Conservation (phyloP, 2,888 invertebrate species). For the Biston betularia region DNA sequence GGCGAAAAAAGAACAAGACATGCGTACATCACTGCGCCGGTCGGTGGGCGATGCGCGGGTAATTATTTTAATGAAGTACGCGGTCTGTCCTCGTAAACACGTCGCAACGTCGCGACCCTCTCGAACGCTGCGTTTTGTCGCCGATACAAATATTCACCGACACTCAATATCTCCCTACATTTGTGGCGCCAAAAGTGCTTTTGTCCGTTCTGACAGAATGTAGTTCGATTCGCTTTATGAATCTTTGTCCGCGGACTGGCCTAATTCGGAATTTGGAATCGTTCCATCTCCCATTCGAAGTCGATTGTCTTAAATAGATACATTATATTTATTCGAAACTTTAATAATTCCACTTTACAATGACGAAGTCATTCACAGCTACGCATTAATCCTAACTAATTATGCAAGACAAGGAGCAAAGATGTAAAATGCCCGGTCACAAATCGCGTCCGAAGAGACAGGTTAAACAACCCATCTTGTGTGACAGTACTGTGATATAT, state of each 20-base stretch:
- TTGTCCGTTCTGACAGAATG: conserved; percentile 40
- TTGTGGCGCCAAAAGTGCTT: conserved; percentile 40
- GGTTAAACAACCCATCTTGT: conserved; percentile 81
- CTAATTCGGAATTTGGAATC: conserved; percentile 45
- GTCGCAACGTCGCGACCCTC: conserved; percentile 62
- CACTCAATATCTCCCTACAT: conserved; percentile 32
- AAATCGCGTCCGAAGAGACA: conserved; percentile 83
- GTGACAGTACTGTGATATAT: conserved; percentile 83
- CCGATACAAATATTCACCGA: conserved; percentile 46
- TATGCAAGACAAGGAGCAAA: conserved; percentile 82
- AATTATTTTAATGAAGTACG: conserved; percentile 70
- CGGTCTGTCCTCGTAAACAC: conserved; percentile 63
- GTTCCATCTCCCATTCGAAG: conserved; percentile 39
- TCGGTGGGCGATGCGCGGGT: conserved; percentile 56
- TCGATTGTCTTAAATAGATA: conserved; percentile 24
- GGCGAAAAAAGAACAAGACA: conserved; percentile 50
- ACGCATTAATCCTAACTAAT: conserved; percentile 83
- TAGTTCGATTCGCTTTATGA: conserved; percentile 37
- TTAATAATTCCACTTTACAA: conserved; percentile 63
- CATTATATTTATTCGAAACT: conserved; percentile 43
- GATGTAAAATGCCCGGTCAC: conserved; percentile 82
- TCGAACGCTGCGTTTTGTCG: conserved; percentile 59
- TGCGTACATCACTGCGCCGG: conserved; percentile 55
- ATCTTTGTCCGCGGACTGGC: conserved; percentile 46
- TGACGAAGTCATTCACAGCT: conserved; percentile 77